Evolutionary conservation across 1,140 invertebrate genomes (phyloP), one percentile per base, ranked within the genome.

Genomic region (Mylabris phalerata): DNA sequence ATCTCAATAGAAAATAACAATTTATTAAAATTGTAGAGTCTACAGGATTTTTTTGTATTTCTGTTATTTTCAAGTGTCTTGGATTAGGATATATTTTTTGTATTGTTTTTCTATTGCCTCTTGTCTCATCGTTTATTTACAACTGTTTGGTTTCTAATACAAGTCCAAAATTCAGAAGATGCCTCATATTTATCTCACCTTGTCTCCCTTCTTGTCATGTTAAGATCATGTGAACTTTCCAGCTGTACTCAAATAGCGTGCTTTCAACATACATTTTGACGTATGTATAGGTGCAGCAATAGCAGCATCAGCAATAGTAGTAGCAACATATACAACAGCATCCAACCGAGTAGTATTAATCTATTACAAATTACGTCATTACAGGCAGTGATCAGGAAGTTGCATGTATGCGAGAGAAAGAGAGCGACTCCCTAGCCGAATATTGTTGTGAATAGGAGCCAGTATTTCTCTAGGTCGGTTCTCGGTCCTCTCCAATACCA

Each of bases 281-380:
- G 58, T 60, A 19, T 19, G 61, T 63, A 62, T 62, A 59, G 57
- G 44, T 25, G 41, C 11, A 32, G 13, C n/a, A 24, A 19, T 19
- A 19, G 19, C 19, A 19, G 19, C 19, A 19, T 0, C 1, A 19
- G 19, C 19, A 19, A 19, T 19, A 19, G 19, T 19, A 19, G 19
- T 24, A 55, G 4, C 11, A 43, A 11, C 41, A 50, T 51, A 42
- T 48, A 61, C 46, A 60, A 46, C 62, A 61, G 59, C 64, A 65
- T 67, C 62, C 61, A 52, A 60, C 57, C 54, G 62, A 66, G 63
- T 19, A 19, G 19, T 66, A 68, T 64, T 68, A 68, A 68, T 68
- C 66, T 68, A 68, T 68, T 63, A 68, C 66, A 68, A 68, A 68
- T 68, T 68, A 66, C 66, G 62, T 68, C 66, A 68, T 68, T 68